Evolutionary conservation across 1,140 invertebrate species (phyloP).

Genomic region (Papilio polytes): DNA sequence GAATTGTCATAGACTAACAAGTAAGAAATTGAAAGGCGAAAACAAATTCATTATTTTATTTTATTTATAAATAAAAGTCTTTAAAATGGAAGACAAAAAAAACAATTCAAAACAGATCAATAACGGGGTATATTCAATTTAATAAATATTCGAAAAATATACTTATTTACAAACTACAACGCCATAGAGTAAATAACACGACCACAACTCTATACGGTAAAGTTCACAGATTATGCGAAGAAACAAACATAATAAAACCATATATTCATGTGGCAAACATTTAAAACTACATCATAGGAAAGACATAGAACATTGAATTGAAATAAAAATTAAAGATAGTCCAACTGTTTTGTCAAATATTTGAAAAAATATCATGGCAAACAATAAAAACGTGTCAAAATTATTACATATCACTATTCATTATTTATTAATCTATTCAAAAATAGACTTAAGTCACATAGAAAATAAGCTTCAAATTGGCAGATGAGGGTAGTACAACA

Average conservation of each 20-base stretch:
- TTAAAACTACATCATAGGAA: neutral
- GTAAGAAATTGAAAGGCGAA: slow-evolving; percentile 25
- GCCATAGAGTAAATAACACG: neutral
- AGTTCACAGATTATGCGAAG: slow-evolving; percentile 1
- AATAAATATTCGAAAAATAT: slow-evolving; percentile 78
- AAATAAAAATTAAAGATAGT: neutral
- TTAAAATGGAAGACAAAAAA: slow-evolving; percentile 51
- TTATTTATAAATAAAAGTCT: slow-evolving; percentile 32
- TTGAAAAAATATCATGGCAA: slow-evolving; percentile 5
- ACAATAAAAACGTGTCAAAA: neutral
- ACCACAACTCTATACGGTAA: slow-evolving; percentile 25
- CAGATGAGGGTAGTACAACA: neutral
- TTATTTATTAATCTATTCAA: neutral
- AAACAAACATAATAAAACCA: neutral
- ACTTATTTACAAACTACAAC: slow-evolving; percentile 38
- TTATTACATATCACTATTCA: neutral
- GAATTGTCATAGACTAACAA: neutral
- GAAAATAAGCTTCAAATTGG: neutral
- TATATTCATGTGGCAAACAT: neutral
- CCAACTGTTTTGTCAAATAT: neutral
- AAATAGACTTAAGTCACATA: neutral
- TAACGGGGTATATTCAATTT: slow-evolving; percentile 66
- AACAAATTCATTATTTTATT: slow-evolving; percentile 17
- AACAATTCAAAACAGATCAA: slow-evolving; percentile 70
- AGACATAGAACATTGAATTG: no score